phyloP scores from a whole-genome alignment of 1,140 invertebrate genomes.

The Halictus rubicundus region DNA sequence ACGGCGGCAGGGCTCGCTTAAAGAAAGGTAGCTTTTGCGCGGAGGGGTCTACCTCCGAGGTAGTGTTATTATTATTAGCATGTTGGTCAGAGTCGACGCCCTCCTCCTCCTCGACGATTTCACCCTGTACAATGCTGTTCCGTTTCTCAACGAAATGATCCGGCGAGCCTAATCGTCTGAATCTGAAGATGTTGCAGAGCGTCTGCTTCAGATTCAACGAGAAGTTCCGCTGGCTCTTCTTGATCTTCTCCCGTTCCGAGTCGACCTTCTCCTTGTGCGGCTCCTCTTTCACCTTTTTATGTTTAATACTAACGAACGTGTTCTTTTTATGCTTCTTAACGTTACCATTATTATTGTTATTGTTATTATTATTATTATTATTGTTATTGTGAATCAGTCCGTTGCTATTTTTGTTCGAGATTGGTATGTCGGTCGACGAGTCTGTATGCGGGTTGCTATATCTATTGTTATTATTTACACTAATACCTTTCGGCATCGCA shows the following conservation, averaged over 20 bases:
- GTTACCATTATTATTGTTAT: slow-evolving; percentile 78
- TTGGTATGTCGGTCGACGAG: slow-evolving; percentile 76
- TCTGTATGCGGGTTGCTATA: slow-evolving; percentile 77
- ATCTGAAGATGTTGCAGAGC: slow-evolving; percentile 91
- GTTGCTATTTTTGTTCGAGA: slow-evolving; percentile 78
- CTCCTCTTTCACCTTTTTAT: slow-evolving; percentile 85
- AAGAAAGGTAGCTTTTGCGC: slow-evolving; percentile 81
- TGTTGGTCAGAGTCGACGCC: slow-evolving; percentile 75
- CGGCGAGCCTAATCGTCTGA: slow-evolving; percentile 82
- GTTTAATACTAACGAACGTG: slow-evolving; percentile 83
- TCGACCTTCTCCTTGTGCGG: slow-evolving; percentile 76
- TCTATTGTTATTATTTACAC: slow-evolving; percentile 78
- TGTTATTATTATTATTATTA: slow-evolving; percentile 78
- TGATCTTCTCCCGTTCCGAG: slow-evolving; percentile 81
- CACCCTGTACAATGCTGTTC: slow-evolving; percentile 78
- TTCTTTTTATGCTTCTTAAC: slow-evolving; percentile 83
- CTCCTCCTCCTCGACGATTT: slow-evolving; percentile 80
- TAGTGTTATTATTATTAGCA: slow-evolving; percentile 74
- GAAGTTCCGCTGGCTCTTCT: slow-evolving; percentile 84
- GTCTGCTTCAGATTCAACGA: slow-evolving; percentile 90
- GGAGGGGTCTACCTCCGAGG: slow-evolving; percentile 66
- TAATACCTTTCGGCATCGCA: slow-evolving; percentile 74
- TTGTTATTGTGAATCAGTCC: slow-evolving; percentile 80
- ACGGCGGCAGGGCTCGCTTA: slow-evolving; percentile 89
- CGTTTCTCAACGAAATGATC: slow-evolving; percentile 77